Evolutionary conservation across 1,140 invertebrate genomes (phyloP), one percentile per base, ranked within the genome.

Genomic region (Cydia fagiglandana): DNA sequence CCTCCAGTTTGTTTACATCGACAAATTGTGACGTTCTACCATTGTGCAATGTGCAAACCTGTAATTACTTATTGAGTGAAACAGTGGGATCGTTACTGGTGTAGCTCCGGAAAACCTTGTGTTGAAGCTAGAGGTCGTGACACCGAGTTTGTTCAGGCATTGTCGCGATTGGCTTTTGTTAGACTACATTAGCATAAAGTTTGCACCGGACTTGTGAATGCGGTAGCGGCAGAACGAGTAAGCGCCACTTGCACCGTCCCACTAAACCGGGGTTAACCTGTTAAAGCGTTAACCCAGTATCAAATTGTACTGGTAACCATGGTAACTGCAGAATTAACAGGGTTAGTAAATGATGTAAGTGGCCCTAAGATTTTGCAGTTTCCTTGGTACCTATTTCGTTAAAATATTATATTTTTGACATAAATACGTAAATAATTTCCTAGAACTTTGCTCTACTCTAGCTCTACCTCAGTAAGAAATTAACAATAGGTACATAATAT

Each of bases 1-100:
- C 89, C 90, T 92, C 87, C 84, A 83, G 86, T 88, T 92, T 92
- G 86, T 91, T 92, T 89, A 92, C 88, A 88, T 86, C 79, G 77
- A 82, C 82, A 82, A 80, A 83, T 82, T 80, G 85, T 88, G 83
- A 85, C 79, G 80, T 86, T 81, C 45, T 64, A 74, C 30, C 64
- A 73, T 45, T 75, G 74, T 76, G 75, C 28, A 61, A 76, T 75
- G 74, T 76, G 75, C 28, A 61, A 76, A 61, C 15, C 56, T 70
- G 38, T 68, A 68, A 68, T 68, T 68, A 68, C 28, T 15, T 70
- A 70, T 70, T 17, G 38, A 70, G 66, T 70, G 66, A 20, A 70
- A 41, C 45, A 70, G 66, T 70, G 66, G 66, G 66, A 45, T 70
- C 66, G 30, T 70, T 38, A 38, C 66, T 70, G 66, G 34, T 38